phyloP scores from a whole-genome alignment of 2,797 vertebrate genomes.

The Falco rusticolus region DNA sequence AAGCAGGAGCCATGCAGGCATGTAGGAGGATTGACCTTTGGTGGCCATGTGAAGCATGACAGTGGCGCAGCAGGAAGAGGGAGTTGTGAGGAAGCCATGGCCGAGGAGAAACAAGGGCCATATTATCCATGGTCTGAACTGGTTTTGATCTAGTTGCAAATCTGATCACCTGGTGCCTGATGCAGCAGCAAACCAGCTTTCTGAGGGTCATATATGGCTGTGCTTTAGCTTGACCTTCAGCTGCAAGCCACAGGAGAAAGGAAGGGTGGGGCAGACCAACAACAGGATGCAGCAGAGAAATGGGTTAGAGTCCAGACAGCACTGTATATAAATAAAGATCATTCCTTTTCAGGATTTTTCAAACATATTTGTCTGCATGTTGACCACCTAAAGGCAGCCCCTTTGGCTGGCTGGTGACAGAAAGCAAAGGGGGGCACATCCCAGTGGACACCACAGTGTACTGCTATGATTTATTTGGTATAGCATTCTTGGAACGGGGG shows the following conservation, averaged over 20 bases:
- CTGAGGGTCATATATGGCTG: background rate
- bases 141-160: background rate
- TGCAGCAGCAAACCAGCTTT: background rate
- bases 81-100: background rate
- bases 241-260: background rate
- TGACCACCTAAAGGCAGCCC: background rate
- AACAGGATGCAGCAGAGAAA: background rate
- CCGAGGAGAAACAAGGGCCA: background rate
- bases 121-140: background rate
- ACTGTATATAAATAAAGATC: background rate
- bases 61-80: background rate
- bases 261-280: background rate
- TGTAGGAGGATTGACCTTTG: background rate
- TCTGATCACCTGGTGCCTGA: background rate
- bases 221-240: background rate
- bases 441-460: background rate
- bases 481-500: background rate
- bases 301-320: background rate
- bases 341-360: background rate
- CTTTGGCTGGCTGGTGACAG: background rate
- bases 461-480: background rate
- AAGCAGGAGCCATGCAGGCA: background rate
- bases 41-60: background rate
- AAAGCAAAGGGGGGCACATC: background rate
- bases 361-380: background rate